Evolutionary conservation across 2,888 invertebrate genomes (phyloP).

Genomic region (Plagiodera versicolora): DNA sequence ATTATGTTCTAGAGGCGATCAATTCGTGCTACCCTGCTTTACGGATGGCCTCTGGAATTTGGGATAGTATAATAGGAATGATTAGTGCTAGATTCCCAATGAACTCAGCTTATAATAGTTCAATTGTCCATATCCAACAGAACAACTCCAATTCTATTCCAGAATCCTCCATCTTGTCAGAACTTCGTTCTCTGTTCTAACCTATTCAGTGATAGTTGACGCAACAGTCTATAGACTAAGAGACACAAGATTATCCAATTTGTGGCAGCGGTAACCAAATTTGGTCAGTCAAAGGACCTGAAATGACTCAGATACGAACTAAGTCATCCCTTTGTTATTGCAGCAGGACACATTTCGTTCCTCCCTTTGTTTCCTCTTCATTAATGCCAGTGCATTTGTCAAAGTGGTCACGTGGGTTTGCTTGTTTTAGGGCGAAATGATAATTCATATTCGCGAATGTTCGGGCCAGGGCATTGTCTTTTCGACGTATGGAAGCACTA

Average conservation of each 20-base stretch:
- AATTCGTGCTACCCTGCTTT: too few relatives aligned
- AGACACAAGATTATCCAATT: not conserved
- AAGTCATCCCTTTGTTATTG: slow-evolving; percentile 24
- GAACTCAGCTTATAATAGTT: too few relatives aligned
- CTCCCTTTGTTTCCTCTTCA: slow-evolving; percentile 24
- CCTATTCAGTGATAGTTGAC: not conserved
- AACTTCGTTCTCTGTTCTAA: not conserved
- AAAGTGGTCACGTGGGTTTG: slow-evolving; percentile 22
- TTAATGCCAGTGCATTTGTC: slow-evolving; percentile 28
- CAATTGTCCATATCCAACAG: too few relatives aligned
- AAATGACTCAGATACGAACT: slow-evolving; percentile 25
- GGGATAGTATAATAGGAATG: too few relatives aligned
- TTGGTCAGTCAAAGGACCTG: slow-evolving; percentile 18
- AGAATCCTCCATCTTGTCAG: not conserved
- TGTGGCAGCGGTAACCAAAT: slow-evolving; percentile 1
- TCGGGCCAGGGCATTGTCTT: not conserved
- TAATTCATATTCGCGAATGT: not conserved
- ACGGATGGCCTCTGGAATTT: too few relatives aligned
- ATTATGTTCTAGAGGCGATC: too few relatives aligned
- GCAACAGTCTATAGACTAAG: not conserved
- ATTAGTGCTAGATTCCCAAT: too few relatives aligned
- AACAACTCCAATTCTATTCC: too few relatives aligned
- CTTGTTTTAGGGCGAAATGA: slow-evolving; percentile 15
- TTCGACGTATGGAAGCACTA: not conserved
- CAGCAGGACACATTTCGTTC: slow-evolving; percentile 21